Base-by-base conservation (phyloP, 2,113 vertebrate genomes). In the Verasper variegatus region DNA sequence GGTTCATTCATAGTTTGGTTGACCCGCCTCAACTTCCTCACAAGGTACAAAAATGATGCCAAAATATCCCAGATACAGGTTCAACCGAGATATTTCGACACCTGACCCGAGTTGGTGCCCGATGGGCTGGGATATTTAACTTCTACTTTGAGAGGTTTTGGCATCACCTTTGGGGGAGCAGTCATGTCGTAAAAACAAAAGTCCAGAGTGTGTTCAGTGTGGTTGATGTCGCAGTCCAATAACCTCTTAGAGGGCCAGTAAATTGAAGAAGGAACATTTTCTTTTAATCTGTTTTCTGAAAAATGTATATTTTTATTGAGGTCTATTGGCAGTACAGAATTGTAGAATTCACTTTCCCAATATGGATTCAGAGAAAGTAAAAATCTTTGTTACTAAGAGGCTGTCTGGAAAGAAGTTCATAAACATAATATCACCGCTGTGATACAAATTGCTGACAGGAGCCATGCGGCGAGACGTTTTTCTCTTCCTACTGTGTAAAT, bases 161-260 rank as follows among this genome's bases (percentile, higher is more conserved):
- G 45, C 12, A 18, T 42, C 12, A 47, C 45, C 3, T 17, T 47
- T 14, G 15, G 15, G 47, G 47, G 47, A 51, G 4, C 47, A 51
- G 47, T 7, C 47, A 18, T 51, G 47, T 51, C 15, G 8, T n/a
- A 51, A 51, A 54, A 72, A 35, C 54, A 56, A 81, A 81, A 66
- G 14, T 9, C 31, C 24, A 61, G 27, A 20, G 8, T 64, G 49
- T 24, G 11, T 8, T 31, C 42, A 67, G 21, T 47, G 20, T 24
- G 40, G 31, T 23, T 23, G 3, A 20, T 40, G 20, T 24, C 14
- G 40, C 51, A 58, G 20, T 31, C 10, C 54, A 66, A 26, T 20
- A 35, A 35, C 51, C 2, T 42, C 40, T 42, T 2, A 42, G 11
- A 42, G 2, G 10, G 40, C 11, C 10, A 42, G 40, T 42, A 2